Evolutionary conservation across 2,113 vertebrate genomes (phyloP).

Genomic region (Lonchura striata): DNA sequence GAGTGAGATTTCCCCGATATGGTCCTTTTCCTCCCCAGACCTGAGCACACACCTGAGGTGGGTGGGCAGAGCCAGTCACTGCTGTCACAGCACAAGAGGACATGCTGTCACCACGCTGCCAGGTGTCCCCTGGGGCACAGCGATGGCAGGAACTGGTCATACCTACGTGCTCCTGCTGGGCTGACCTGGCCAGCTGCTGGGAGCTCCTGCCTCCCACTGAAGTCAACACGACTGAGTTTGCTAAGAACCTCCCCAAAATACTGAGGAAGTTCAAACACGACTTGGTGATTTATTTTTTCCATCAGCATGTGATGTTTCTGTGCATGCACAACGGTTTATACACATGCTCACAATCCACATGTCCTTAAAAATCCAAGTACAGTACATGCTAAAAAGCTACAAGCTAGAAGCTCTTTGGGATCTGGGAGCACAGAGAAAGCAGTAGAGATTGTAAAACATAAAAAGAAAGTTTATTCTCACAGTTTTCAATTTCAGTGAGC

Average conservation of each 20-base stretch:
- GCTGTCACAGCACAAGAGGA: not conserved
- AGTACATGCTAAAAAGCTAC: not conserved
- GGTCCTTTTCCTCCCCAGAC: not conserved
- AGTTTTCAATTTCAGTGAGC: not conserved
- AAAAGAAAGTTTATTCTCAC: not conserved
- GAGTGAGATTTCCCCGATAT: not conserved
- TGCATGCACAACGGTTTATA: not conserved
- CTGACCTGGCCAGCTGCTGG: not conserved
- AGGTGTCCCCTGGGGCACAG: not conserved
- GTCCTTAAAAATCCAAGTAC: not conserved
- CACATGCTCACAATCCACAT: not conserved
- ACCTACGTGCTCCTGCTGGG: not conserved
- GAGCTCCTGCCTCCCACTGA: not conserved
- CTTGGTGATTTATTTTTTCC: not conserved
- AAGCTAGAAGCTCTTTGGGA: not conserved
- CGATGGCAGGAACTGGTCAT: not conserved
- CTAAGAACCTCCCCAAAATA: not conserved
- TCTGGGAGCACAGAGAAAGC: not conserved
- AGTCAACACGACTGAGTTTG: not conserved
- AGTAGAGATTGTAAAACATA: not conserved
- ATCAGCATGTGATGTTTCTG: not conserved
- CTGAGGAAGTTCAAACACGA: not conserved
- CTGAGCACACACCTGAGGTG: not conserved
- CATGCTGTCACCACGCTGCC: constrained; percentile 2
- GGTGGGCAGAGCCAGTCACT: not conserved